A percentile compares a stretch with the other conserved stretches of the same genome.
These are phyloP conservation scores for Stegodyphus mimosarum DNA, from an alignment of 1,140 invertebrate species.

Conservation along the genomic window DNA sequence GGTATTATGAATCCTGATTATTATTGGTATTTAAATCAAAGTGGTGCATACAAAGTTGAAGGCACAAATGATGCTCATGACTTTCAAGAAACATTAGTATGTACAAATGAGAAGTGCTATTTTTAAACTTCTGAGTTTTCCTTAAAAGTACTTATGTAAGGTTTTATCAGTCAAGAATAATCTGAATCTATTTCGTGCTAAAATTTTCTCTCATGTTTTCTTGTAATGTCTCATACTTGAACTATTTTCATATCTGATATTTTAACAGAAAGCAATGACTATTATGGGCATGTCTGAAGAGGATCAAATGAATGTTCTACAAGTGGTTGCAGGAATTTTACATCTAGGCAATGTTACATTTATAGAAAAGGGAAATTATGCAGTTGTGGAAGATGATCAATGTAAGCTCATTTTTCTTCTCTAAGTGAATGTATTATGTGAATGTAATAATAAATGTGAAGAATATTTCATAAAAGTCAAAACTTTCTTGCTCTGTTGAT, in stretches of 20 bases:
- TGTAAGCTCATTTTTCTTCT: constrained; percentile 72
- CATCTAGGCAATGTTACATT: constrained; percentile 94
- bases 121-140: neutral
- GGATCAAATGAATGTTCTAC: constrained; percentile 78
- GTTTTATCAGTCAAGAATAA: no score
- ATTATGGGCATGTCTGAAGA: constrained; percentile 74
- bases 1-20: constrained; percentile 91
- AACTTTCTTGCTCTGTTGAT: no score
- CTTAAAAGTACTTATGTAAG: no score
- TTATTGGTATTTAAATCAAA: constrained; percentile 98
- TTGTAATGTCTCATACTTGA: neutral
- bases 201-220: neutral
- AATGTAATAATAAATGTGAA: no score
- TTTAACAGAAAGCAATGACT: constrained; percentile 75
- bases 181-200: no score
- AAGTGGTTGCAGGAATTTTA: constrained; percentile 88
- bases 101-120: constrained; percentile 1
- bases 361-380: constrained; percentile 89
- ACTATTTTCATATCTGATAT: neutral
- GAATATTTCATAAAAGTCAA: no score
- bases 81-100: constrained; percentile 81
- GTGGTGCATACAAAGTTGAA: constrained; percentile 83
- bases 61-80: constrained; percentile 88
- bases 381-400: constrained; percentile 70
- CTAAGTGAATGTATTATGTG: no score